Base-by-base conservation (phyloP, 1,140 invertebrate genomes). In the Drosophila sulfurigaster region DNA sequence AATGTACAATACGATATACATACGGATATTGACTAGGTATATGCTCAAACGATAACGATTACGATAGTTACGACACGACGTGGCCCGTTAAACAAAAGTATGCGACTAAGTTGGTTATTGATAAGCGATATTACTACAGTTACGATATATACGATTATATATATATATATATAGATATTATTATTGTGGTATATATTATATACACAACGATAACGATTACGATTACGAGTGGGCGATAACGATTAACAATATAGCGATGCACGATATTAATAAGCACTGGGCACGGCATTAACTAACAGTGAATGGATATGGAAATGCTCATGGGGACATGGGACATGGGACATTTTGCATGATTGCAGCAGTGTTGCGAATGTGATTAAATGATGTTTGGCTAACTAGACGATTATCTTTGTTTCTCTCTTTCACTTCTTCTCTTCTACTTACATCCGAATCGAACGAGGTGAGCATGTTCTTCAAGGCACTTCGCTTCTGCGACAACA, bases 381-480 rank as follows among this genome's bases (percentile, higher is more conserved):
- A 38, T 38, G 35, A 54, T 45, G 25, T 25, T 59, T 52, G 20
- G 5, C 16, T 30, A 41, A 38, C 32, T 16, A 60, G 32, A 13
- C 25, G n/a, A 32, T 7, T 13, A 6, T 3, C 3, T 25, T 25
- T 25, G 3, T 25, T 25, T 25, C 20, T 25, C 20, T 25, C 20
- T 25, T 25, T 25, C 20, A 25, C 20, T 3, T 25, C 20, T 25
- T 25, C 20, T 25, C 20, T 25, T 25, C 28, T 69, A 94, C 94
- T 95, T 93, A 98, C 97, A 93, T 98, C 97, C 1, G 97, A 97
- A 86, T 98, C 97, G 74, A 98, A 96, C 0, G 97, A 98, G 5
- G 96, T 97, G 46, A 98, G 93, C 93, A 97, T 97, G 86, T 96
- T 97, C 71, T 98, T 94, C 57, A 98, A 94, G 78, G 97, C 95